A percentile compares a stretch with the other conserved stretches of the same genome.
phyloP scores from a whole-genome alignment of 2,113 vertebrate genomes.

The Chionomys nivalis region DNA sequence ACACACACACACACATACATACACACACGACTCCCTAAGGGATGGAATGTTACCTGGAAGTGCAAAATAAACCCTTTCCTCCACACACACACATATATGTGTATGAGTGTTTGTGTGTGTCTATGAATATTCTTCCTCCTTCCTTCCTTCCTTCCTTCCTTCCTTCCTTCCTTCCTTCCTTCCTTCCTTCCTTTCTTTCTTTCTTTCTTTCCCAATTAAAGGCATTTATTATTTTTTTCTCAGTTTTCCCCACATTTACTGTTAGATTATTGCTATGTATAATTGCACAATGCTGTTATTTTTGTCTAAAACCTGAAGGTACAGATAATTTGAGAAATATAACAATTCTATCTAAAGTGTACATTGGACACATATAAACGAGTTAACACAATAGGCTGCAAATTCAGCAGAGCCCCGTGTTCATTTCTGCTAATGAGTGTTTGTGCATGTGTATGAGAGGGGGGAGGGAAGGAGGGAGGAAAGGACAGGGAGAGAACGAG shows the following conservation, averaged over 20 bases:
- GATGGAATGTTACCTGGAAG: too few relatives aligned
- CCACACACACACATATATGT: neutral
- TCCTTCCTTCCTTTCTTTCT: neutral
- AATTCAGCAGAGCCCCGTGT: conserved; percentile 6
- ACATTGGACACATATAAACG: conserved; percentile 4
- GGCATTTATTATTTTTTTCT: conserved; percentile 34
- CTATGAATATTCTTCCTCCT: neutral
- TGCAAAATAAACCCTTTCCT: too few relatives aligned
- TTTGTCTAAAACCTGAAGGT: conserved; percentile 40
- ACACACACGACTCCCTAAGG: neutral
- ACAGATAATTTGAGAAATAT: conserved; percentile 38
- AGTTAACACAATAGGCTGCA: conserved; percentile 30
- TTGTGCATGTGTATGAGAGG: neutral
- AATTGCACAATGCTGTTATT: conserved; percentile 37
- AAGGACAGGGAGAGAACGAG: neutral
- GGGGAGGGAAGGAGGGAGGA: too few relatives aligned
- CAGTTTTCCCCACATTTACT: conserved; percentile 30
- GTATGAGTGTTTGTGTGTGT: too few relatives aligned
- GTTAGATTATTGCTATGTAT: conserved; percentile 11
- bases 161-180: neutral
- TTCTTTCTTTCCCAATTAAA: conserved; percentile 39
- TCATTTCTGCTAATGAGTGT: neutral
- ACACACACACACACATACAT: neutral
- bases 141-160: neutral
- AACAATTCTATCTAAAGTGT: conserved; percentile 23